Percentiles rank a stretch among this genome's conserved stretches.
Evolutionary conservation across 2,113 vertebrate genomes (phyloP).

Genomic region (Odontophorus gujanensis): DNA sequence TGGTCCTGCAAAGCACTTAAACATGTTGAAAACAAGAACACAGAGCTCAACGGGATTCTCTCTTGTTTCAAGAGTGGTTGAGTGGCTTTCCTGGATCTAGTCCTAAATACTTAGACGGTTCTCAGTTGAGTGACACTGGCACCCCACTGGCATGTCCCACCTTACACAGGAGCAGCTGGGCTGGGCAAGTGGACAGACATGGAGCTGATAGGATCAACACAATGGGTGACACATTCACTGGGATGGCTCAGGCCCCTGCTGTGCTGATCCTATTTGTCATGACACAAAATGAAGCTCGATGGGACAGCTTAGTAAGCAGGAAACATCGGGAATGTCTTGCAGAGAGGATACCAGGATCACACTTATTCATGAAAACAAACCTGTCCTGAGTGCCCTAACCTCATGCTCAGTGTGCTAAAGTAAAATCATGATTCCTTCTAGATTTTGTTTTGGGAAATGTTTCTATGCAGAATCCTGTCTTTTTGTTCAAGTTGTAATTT

Average conservation of each 20-base stretch:
- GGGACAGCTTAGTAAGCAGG: not conserved
- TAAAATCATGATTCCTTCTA: not conserved
- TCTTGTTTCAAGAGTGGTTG: accelerated
- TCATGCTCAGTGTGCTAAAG: not conserved
- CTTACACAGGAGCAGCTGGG: not conserved
- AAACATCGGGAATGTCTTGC: not conserved
- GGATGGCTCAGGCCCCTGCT: accelerated
- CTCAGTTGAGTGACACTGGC: not conserved
- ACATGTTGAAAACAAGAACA: accelerated
- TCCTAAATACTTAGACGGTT: not conserved
- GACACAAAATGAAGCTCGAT: not conserved
- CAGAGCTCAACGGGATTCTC: accelerated
- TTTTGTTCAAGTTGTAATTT: not conserved
- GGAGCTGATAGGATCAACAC: not conserved
- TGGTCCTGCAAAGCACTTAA: not conserved
- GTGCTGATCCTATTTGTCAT: accelerated
- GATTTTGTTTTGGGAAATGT: not conserved
- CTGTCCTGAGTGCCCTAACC: not conserved
- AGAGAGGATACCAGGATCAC: not conserved
- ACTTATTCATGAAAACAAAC: not conserved
- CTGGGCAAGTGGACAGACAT: accelerated
- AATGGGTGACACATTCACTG: accelerated
- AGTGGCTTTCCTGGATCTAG: not conserved
- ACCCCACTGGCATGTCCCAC: not conserved
- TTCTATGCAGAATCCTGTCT: not conserved